A percentile compares a stretch with the other conserved stretches of the same genome.
Conservation (phyloP, 30 jellyfish, hydroid and myxozoan genomes). For the Cassiopea andromeda region DNA sequence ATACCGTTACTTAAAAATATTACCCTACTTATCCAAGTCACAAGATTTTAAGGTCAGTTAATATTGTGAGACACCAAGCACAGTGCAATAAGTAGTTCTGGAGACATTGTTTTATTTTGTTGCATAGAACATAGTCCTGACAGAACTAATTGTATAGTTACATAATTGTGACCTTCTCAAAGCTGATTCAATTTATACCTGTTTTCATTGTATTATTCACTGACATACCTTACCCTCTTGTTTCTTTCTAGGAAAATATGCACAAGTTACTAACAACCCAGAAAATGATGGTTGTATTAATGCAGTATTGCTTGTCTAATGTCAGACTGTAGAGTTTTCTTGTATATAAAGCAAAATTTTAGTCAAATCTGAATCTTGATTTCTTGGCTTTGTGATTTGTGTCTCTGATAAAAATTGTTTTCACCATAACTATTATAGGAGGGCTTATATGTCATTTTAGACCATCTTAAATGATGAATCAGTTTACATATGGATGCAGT, state of each 20-base stretch:
- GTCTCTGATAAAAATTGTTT: no score
- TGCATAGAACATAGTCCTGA: no score
- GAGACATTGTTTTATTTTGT: no score
- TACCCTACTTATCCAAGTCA: background rate
- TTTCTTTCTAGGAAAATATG: constrained; percentile 89
- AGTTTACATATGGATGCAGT: no score
- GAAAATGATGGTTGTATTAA: constrained; percentile 99
- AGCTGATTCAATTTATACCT: background rate
- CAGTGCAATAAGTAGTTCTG: background rate
- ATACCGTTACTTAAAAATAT: background rate
- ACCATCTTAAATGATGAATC: no score
- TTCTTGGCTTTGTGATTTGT: no score
- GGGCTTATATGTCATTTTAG: no score
- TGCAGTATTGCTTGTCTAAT: constrained; percentile 93
- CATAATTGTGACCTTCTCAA: no score
- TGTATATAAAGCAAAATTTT: background rate
- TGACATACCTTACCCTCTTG: background rate
- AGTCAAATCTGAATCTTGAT: no score
- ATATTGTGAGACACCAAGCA: background rate
- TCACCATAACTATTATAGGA: no score
- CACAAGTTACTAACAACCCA: constrained; percentile 99
- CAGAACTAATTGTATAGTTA: no score
- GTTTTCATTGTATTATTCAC: background rate
- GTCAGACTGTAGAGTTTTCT: background rate
- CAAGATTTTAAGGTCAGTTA: background rate